Evolutionary conservation across 2,113 vertebrate genomes (phyloP).

Genomic region (Laticauda laticaudata): DNA sequence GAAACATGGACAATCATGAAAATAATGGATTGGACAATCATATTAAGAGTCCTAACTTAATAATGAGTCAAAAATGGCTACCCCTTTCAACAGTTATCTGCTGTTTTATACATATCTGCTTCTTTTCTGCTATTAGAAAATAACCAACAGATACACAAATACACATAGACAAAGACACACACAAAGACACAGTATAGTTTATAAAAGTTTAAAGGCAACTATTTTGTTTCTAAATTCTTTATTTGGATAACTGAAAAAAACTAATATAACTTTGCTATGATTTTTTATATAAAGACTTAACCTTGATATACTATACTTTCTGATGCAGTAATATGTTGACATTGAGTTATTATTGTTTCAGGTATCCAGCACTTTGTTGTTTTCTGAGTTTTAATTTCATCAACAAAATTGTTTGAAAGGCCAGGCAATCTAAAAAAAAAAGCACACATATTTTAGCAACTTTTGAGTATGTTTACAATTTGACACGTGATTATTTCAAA

Average conservation of each 20-base stretch:
- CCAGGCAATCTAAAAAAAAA: conserved; percentile 62
- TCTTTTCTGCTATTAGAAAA: background rate
- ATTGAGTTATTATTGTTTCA: conserved; percentile 50
- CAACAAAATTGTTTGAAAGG: conserved; percentile 49
- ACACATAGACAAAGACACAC: background rate
- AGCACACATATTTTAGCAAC: conserved; percentile 3
- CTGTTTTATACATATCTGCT: background rate
- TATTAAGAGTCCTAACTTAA: background rate
- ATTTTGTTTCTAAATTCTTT: background rate
- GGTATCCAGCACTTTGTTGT: conserved; percentile 64
- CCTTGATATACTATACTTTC: conserved; percentile 47
- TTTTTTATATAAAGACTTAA: conserved; percentile 36
- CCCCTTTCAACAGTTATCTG: background rate
- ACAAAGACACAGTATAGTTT: background rate
- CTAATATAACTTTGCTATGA: background rate
- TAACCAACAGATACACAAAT: background rate
- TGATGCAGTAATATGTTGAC: conserved; percentile 40
- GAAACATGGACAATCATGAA: background rate
- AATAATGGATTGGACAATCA: background rate
- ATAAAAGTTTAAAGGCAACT: background rate
- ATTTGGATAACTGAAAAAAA: background rate
- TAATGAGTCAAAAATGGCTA: background rate
- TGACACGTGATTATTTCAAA: background rate
- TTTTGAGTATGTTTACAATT: background rate
- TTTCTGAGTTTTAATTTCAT: conserved; percentile 43